Conservation (phyloP, 2,797 vertebrate genomes). For the Lycodopsis pacificus region DNA sequence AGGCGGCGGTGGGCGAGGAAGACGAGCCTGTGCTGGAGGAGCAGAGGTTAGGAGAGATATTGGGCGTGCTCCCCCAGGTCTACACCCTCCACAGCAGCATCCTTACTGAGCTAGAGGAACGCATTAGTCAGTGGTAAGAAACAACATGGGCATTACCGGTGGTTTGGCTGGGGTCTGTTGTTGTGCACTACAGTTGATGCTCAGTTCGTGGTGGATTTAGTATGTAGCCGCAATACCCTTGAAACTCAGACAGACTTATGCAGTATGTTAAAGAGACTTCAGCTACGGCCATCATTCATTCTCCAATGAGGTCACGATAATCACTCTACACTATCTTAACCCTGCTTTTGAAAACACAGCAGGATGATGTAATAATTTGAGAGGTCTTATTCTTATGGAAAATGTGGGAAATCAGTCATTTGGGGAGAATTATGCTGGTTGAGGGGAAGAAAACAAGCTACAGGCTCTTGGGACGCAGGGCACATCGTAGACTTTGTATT, state of each 20-base stretch:
- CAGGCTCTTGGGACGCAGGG: neutral
- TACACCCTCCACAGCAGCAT: conserved; percentile 90
- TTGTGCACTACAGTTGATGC: neutral
- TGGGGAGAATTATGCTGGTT: neutral
- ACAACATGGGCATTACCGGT: neutral
- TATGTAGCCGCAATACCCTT: neutral
- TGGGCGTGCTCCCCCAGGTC: conserved; percentile 89
- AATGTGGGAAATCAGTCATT: neutral
- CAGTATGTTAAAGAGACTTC: conserved; percentile 7
- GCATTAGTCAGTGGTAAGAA: conserved; percentile 89
- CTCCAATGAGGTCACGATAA: conserved; percentile 2
- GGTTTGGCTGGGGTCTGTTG: neutral
- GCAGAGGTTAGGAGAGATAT: conserved; percentile 86
- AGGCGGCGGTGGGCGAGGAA: conserved; percentile 75
- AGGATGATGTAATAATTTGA: neutral
- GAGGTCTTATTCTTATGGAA: neutral
- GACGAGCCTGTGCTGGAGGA: conserved; percentile 83
- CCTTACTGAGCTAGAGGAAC: conserved; percentile 89
- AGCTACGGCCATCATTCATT: conserved; percentile 1
- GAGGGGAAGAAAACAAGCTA: neutral
- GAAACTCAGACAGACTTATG: neutral
- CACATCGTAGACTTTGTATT: neutral
- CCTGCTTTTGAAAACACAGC: conserved; percentile 26
- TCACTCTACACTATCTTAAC: neutral
- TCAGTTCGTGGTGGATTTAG: neutral